A percentile compares a stretch with the other conserved stretches of the same genome.
phyloP scores from a whole-genome alignment of 2,888 invertebrate genomes.

The Priocnemis perturbator region DNA sequence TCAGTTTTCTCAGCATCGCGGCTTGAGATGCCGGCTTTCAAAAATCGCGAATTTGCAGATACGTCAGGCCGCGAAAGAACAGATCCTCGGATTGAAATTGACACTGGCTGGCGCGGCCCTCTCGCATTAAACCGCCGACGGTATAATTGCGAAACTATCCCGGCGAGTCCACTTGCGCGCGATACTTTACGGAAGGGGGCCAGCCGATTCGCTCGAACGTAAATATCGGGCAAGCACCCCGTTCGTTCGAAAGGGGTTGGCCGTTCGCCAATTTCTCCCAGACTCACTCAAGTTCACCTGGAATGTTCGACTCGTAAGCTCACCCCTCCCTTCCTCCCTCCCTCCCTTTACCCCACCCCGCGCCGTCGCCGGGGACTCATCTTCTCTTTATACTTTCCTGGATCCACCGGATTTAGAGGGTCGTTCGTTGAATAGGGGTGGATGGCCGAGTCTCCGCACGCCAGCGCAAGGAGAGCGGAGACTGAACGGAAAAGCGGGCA shows the following conservation, averaged over 20 bases:
- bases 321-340: background rate
- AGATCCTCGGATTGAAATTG: too few relatives aligned
- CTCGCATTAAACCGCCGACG: too few relatives aligned
- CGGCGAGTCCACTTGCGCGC: constrained; percentile 21
- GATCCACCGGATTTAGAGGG: constrained; percentile 44
- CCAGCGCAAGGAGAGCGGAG: too few relatives aligned
- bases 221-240: constrained; percentile 60
- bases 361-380: background rate
- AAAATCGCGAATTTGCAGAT: too few relatives aligned
- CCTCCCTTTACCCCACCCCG: constrained; percentile 10
- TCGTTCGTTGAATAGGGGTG: constrained; percentile 52
- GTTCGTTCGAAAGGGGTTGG: constrained; percentile 46
- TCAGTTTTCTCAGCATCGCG: too few relatives aligned
- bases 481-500: constrained; percentile 28
- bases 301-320: constrained; percentile 39
- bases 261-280: constrained; percentile 53
- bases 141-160: constrained; percentile 17
- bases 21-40: too few relatives aligned
- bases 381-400: constrained; percentile 35
- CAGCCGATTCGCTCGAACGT: constrained; percentile 38
- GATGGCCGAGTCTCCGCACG: constrained; percentile 53
- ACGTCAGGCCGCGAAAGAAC: too few relatives aligned
- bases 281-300: constrained; percentile 57
- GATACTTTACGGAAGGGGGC: too few relatives aligned
- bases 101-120: too few relatives aligned